These are phyloP conservation scores for Emberiza fucata DNA, from an alignment of 2,113 vertebrate genomes.

Conservation along the genomic window DNA sequence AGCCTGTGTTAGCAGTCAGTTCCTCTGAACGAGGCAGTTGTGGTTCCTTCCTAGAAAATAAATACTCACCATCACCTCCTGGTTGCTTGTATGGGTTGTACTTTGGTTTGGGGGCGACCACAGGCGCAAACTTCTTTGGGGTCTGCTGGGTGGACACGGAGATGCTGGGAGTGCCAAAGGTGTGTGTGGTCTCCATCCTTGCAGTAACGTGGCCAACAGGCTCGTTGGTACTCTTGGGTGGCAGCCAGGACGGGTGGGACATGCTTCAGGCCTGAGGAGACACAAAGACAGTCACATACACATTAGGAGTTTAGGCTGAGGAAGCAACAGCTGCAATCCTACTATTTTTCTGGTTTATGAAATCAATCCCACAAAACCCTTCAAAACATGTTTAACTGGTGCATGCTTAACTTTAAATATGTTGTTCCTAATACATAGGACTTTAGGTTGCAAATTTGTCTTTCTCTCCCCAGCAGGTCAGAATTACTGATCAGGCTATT, in stretches of 20 bases:
- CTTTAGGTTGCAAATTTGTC: neutral
- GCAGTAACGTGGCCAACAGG: conserved; percentile 86
- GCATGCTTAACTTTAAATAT: neutral
- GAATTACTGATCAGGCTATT: neutral
- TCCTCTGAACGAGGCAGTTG: neutral
- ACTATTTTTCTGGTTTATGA: neutral
- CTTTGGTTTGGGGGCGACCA: conserved; percentile 96
- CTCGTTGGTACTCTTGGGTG: conserved; percentile 76
- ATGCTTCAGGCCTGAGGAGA: conserved; percentile 72
- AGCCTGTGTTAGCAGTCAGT: neutral
- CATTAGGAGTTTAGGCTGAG: neutral
- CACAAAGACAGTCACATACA: neutral
- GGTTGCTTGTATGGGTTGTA: conserved; percentile 90
- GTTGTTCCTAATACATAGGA: neutral
- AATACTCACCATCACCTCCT: conserved; percentile 75
- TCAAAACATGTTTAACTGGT: neutral
- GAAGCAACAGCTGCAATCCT: neutral
- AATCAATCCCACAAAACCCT: neutral
- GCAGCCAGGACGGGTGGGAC: conserved; percentile 85
- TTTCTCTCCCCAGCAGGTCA: neutral
- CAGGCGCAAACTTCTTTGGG: conserved; percentile 93
- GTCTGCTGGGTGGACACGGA: conserved; percentile 91
- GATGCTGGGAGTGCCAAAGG: conserved; percentile 89
- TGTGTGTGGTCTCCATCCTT: conserved; percentile 94
- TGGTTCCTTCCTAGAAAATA: neutral